phyloP scores from a whole-genome alignment of 2,888 invertebrate genomes.

The Ophion slaviceki region DNA sequence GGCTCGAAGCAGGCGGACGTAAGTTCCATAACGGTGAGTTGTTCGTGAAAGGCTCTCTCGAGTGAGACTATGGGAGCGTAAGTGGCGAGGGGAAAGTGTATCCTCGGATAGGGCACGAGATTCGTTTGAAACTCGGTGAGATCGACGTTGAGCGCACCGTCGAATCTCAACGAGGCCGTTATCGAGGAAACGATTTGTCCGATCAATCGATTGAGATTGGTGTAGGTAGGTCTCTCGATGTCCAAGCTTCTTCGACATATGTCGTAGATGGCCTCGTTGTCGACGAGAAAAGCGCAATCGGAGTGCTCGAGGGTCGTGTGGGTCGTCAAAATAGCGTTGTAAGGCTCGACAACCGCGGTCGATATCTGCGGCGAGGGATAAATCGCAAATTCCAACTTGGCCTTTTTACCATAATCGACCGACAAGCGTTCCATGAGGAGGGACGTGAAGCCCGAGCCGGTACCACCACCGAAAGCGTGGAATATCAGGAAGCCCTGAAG shows the following conservation, averaged over 20 bases:
- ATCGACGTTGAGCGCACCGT: conserved; percentile 87
- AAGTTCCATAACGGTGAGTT: conserved; percentile 85
- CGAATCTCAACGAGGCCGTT: conserved; percentile 86
- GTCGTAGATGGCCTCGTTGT: conserved; percentile 85
- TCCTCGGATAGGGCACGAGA: conserved; percentile 87
- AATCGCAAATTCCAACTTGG: conserved; percentile 91
- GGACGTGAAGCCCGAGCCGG: conserved; percentile 87
- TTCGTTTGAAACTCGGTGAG: conserved; percentile 87
- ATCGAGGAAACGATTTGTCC: conserved; percentile 86
- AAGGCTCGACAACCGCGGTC: conserved; percentile 93
- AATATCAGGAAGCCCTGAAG: conserved; percentile 87
- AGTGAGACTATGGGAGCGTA: conserved; percentile 84
- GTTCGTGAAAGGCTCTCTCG: conserved; percentile 85
- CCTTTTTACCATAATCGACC: conserved; percentile 96
- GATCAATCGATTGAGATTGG: conserved; percentile 88
- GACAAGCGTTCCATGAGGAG: conserved; percentile 85
- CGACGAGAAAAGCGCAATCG: conserved; percentile 87
- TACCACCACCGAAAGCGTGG: conserved; percentile 87
- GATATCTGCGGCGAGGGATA: conserved; percentile 91
- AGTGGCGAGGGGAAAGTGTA: conserved; percentile 86
- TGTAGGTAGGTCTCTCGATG: conserved; percentile 88
- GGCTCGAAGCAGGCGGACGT: conserved; percentile 86
- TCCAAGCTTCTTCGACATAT: conserved; percentile 87
- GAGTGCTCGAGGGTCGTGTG: conserved; percentile 92
- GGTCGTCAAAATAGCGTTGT: conserved; percentile 96